Conservation (phyloP, 2,888 invertebrate genomes). For the Aproaerema taeniolella region DNA sequence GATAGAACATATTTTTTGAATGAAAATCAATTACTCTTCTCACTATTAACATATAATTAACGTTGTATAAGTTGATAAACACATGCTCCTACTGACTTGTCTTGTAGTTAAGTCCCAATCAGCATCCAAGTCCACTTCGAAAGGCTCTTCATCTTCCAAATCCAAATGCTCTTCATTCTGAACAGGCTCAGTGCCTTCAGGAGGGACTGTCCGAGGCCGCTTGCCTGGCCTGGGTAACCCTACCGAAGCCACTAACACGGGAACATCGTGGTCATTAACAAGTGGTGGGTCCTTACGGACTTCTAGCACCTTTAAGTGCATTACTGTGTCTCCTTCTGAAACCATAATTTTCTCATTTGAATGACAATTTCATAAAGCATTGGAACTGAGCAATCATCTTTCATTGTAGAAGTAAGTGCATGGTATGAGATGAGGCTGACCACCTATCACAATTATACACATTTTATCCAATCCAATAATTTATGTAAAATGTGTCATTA, state of each 20-base stretch:
- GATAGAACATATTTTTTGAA: too few relatives aligned
- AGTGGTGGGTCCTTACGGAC: conserved; percentile 87
- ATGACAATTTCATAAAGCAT: too few relatives aligned
- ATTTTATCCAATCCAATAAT: too few relatives aligned
- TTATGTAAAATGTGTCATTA: too few relatives aligned
- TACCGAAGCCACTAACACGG: conserved; percentile 82
- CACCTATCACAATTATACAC: too few relatives aligned
- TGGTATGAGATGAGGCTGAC: too few relatives aligned
- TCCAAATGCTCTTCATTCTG: conserved; percentile 61
- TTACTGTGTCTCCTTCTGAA: conserved; percentile 89
- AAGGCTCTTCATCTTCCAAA: conserved; percentile 77
- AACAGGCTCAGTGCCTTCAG: conserved; percentile 36
- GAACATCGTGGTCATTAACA: conserved; percentile 94
- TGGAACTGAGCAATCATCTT: too few relatives aligned
- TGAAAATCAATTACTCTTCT: neutral
- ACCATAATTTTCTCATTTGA: too few relatives aligned
- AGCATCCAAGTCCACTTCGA: conserved; percentile 65
- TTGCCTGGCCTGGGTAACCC: conserved; percentile 62
- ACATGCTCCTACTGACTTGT: conserved; percentile 80
- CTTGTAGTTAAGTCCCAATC: conserved; percentile 97
- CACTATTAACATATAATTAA: neutral
- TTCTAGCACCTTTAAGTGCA: conserved; percentile 92
- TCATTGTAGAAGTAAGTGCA: too few relatives aligned
- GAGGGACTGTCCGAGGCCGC: conserved; percentile 29
- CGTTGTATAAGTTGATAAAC: neutral